These are phyloP conservation scores for Acleris cristana DNA, from an alignment of 2,888 invertebrate genomes.

Conservation along the genomic window DNA sequence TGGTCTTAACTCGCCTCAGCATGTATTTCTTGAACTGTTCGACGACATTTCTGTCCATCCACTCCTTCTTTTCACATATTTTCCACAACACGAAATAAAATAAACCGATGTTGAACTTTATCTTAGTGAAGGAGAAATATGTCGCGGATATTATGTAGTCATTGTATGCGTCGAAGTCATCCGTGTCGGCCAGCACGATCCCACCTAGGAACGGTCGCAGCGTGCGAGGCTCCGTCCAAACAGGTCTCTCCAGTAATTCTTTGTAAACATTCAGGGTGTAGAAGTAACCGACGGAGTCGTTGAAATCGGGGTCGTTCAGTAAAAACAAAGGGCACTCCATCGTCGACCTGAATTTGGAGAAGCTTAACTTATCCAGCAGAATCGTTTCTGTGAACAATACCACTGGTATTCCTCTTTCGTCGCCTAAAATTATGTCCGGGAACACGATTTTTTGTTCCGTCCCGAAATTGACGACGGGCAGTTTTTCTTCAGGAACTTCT, in stretches of 20 bases:
- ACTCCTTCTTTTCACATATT: conserved; percentile 55
- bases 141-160: conserved; percentile 58
- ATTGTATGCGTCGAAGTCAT: conserved; percentile 57
- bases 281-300: conserved; percentile 56
- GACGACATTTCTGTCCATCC: conserved; percentile 59
- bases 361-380: conserved; percentile 53
- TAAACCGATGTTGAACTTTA: conserved; percentile 54
- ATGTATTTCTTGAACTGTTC: conserved; percentile 52
- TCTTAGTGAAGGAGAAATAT: conserved; percentile 53
- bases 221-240: conserved; percentile 52
- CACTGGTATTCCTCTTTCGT: conserved; percentile 58
- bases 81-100: conserved; percentile 58
- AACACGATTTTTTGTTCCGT: conserved; percentile 55
- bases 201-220: conserved; percentile 53
- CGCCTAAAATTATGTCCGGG: conserved; percentile 55
- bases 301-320: conserved; percentile 48
- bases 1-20: conserved; percentile 51
- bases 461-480: conserved; percentile 42
- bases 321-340: conserved; percentile 57
- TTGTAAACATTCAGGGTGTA: conserved; percentile 58
- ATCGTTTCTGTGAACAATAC: conserved; percentile 48
- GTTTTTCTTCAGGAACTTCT: conserved; percentile 45
- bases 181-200: conserved; percentile 51
- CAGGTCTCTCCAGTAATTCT: conserved; percentile 45
- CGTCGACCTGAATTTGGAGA: conserved; percentile 49